A percentile compares a stretch with the other conserved stretches of the same genome.
Evolutionary conservation across 2,797 vertebrate species (phyloP).

Genomic region (Sebastolobus altivelis): DNA sequence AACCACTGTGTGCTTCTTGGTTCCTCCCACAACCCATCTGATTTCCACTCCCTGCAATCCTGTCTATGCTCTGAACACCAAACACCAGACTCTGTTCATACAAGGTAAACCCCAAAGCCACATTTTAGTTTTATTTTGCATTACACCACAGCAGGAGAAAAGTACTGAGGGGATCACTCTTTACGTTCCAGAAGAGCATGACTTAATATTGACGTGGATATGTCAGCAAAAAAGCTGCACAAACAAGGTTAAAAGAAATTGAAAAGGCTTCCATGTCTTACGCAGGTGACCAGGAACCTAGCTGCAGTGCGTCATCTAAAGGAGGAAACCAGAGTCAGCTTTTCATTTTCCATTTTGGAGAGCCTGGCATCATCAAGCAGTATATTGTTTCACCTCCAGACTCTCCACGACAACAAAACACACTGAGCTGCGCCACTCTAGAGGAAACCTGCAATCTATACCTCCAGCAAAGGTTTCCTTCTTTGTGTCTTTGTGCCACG

Average conservation of each 20-base stretch:
- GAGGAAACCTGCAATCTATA: slow-evolving; percentile 70
- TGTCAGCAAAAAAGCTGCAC: neutral
- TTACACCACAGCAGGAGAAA: neutral
- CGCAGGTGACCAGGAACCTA: slow-evolving; percentile 59
- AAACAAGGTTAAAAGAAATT: neutral
- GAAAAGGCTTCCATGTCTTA: slow-evolving; percentile 22
- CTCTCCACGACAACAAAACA: slow-evolving; percentile 19
- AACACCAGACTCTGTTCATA: slow-evolving; percentile 62
- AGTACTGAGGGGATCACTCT: neutral
- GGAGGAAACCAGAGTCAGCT: slow-evolving; percentile 58
- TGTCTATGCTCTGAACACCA: slow-evolving; percentile 61
- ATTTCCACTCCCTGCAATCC: slow-evolving; percentile 66
- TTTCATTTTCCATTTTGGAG: slow-evolving; percentile 65
- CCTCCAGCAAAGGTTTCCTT: slow-evolving; percentile 72
- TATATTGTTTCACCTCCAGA: slow-evolving; percentile 34
- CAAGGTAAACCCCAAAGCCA: slow-evolving; percentile 60
- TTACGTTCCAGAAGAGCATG: neutral
- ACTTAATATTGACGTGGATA: neutral
- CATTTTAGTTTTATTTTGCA: neutral
- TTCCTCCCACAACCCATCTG: slow-evolving; percentile 54
- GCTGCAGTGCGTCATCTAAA: slow-evolving; percentile 11
- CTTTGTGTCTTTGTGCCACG: neutral
- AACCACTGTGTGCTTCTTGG: slow-evolving; percentile 62
- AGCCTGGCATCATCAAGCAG: slow-evolving; percentile 47
- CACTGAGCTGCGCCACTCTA: slow-evolving; percentile 11